A percentile compares a stretch with the other conserved stretches of the same genome.
Evolutionary conservation across 2,888 invertebrate species (phyloP).

Genomic region (Eurois occulta): DNA sequence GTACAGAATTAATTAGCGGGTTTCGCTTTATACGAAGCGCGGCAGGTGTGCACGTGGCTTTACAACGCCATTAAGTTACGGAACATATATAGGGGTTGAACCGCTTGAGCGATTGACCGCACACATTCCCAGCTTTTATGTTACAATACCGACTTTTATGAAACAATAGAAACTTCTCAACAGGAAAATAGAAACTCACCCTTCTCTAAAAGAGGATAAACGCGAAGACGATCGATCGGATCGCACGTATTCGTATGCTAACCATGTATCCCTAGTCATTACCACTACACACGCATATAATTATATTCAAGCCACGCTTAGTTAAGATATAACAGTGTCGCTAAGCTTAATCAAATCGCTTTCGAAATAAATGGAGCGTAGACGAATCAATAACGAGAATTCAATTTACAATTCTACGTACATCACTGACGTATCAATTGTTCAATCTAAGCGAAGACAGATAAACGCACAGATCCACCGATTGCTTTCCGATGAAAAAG

Average conservation of each 20-base stretch:
- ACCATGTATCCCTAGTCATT: conserved; percentile 70
- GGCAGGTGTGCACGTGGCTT: conserved; percentile 85
- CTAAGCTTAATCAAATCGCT: conserved; percentile 86
- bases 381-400: conserved; percentile 88
- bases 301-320: conserved; percentile 79
- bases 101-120: conserved; percentile 82
- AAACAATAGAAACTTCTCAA: conserved; percentile 68
- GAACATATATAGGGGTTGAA: conserved; percentile 77
- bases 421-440: conserved; percentile 90
- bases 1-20: conserved; percentile 86
- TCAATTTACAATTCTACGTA: conserved; percentile 89
- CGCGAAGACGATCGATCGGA: conserved; percentile 62
- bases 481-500: conserved; percentile 88
- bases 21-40: conserved; percentile 76
- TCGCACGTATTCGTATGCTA: conserved; percentile 66
- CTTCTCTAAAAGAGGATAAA: conserved; percentile 65
- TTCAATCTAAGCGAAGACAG: conserved; percentile 88
- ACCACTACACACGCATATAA: conserved; percentile 71
- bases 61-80: conserved; percentile 82
- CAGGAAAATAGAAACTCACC: conserved; percentile 62
- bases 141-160: conserved; percentile 65
- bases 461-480: conserved; percentile 88
- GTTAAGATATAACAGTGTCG: conserved; percentile 80
- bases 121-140: conserved; percentile 71
- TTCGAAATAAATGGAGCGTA: conserved; percentile 86